Base-by-base conservation (phyloP, 2,113 vertebrate species). In the Himantopus leucocephalus region DNA sequence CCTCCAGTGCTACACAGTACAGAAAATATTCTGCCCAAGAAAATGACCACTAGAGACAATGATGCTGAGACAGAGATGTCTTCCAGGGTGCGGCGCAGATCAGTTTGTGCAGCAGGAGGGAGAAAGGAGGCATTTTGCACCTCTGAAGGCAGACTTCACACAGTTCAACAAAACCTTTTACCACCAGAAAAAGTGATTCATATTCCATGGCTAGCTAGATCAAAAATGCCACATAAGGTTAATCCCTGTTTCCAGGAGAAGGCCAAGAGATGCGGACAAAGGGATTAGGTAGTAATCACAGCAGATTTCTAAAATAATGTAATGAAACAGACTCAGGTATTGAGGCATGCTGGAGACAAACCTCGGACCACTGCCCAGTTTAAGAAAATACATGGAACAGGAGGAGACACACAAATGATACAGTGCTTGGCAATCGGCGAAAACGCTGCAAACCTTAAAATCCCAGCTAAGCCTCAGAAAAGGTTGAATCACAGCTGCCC, bases 201-300 rank as follows among this genome's bases (percentile, higher is more conserved):
- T 6, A 67, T 78, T 85, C 81, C 56, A 32, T 19, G 34, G 64
- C 43, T 78, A 76, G 52, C 43, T 83, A 58, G 17, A 80, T 76
- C 53, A 88, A 53, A 93, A 88, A 70, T 29, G 50, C 27, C 48
- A 73, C 62, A 14, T 27, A 85, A 95, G 62, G 71, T 92, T 83
- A 94, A 92, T 85, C 29, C 30, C 29, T 7, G 11, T 66, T 88
- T 94, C 82, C 63, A 94, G 68, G 62, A 92, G 64, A 76, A 92
- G 67, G 41, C 63, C 8, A 2, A 50, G 18, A 82, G 73, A 88
- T 22, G 19, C 83, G 22, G 47, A 73, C 75, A 73, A 85, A 87
- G 45, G n/a, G 74, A 90, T 82, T 72, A 82, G 66, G 34, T 16
- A 92, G 70, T 78, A 93, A 92, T 55, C 37, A 58, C 55, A 77